Base-by-base conservation (phyloP, 1,140 invertebrate genomes). In the Ruditapes philippinarum region DNA sequence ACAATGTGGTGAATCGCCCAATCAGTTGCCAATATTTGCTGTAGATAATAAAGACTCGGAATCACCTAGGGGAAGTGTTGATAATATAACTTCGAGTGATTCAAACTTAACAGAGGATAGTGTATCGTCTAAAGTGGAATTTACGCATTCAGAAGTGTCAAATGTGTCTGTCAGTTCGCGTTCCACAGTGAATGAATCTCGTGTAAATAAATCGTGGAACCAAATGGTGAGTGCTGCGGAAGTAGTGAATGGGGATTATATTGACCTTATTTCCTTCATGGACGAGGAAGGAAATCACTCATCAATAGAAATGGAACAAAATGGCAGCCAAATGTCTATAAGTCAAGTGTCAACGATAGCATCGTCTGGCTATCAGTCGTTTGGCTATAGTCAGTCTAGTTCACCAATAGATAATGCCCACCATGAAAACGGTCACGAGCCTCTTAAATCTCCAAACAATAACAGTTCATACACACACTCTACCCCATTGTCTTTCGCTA, bases 341-440 rank as follows among this genome's bases (percentile, higher is more conserved):
- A 98, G 98, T 87, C 98, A 98, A 83, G 94, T 98, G 49, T 98
- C 97, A 28, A 98, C 98, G 88, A 97, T 98, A 80, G 98, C 98
- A 1, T 98, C 98, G 33, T 98, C 98, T 0, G 98, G 98, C 1
- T 99, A 98, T 94, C 98, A 99, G 95, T 98, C 98, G 92, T 98
- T 98, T 93, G 98, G 98, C 9, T 98, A 98, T 94, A 98, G 98
- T 93, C 98, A 98, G 95, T 98, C 98, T 86, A 98, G 97, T 91
- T 98, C 98, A 94, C 98, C 98, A n/a, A 97, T 98, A 3, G 98
- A 98, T 33, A 94, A 85, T 22, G 45, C 88, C 93, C 80, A 96
- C 95, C 78, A 73, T 19, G 87, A 89, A 25, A 70, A 40, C n/a
- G 28, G 25, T 36, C 51, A 80, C 42, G 36, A 79, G 28, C 49